Conservation (phyloP, 2,888 invertebrate species). For the Amitus sp. region DNA sequence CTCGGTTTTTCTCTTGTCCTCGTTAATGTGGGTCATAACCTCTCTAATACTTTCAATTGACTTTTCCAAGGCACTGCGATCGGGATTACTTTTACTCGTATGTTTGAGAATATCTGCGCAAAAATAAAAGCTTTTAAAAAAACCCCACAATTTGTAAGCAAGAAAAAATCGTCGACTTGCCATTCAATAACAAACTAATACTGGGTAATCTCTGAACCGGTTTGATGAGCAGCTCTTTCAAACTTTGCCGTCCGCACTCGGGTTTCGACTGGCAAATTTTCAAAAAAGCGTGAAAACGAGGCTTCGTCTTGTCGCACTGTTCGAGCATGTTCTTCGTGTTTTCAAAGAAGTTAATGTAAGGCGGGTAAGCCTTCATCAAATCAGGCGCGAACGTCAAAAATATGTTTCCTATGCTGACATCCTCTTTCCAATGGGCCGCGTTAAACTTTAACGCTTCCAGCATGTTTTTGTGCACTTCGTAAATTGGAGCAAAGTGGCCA, state of each 20-base stretch:
- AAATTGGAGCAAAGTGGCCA: conserved; percentile 93
- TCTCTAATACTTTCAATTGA: conserved; percentile 90
- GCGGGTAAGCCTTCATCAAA: conserved; percentile 94
- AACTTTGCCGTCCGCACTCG: conserved; percentile 94
- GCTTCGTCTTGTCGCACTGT: conserved; percentile 91
- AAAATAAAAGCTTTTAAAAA: too few relatives aligned
- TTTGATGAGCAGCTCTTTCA: conserved; percentile 95
- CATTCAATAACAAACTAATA: conserved; percentile 92
- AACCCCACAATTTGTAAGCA: conserved; percentile 6
- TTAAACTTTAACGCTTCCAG: conserved; percentile 69
- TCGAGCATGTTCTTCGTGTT: conserved; percentile 93
- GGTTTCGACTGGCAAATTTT: conserved; percentile 94
- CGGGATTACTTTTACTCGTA: conserved; percentile 88
- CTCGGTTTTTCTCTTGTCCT: conserved; percentile 96
- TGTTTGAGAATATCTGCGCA: conserved; percentile 89
- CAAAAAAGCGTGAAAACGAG: conserved; percentile 97
- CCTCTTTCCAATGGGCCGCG: conserved; percentile 87
- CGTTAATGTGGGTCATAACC: conserved; percentile 97
- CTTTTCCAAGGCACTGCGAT: conserved; percentile 83
- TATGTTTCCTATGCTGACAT: conserved; percentile 86
- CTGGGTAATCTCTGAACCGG: conserved; percentile 98
- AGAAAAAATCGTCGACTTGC: conserved; percentile 67
- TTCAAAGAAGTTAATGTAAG: conserved; percentile 98
- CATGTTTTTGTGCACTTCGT: conserved; percentile 88
- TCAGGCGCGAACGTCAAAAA: conserved; percentile 89